Evolutionary conservation across 2,888 invertebrate species (phyloP).

Genomic region (Cantharis nigra): DNA sequence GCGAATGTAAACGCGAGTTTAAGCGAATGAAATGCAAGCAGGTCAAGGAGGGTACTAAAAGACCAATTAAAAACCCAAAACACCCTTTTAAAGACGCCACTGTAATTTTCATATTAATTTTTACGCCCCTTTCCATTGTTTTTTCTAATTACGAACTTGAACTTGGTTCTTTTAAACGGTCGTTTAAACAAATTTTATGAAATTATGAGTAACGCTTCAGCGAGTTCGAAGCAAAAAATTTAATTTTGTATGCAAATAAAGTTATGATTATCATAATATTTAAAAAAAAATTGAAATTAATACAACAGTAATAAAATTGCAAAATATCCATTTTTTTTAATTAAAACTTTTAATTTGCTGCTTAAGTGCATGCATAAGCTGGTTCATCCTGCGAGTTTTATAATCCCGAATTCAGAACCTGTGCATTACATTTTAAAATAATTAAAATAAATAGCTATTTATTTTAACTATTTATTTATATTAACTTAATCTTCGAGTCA

Average conservation of each 20-base stretch:
- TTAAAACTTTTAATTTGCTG: not conserved
- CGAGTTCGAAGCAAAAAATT: not conserved
- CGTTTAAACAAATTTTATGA: not conserved
- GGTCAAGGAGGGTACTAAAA: conserved; percentile 48
- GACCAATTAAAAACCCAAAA: conserved; percentile 6
- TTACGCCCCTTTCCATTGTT: not conserved
- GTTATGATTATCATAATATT: not conserved
- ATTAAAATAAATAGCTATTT: too few relatives aligned
- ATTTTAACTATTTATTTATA: too few relatives aligned
- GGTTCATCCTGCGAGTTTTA: not conserved
- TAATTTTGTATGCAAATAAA: not conserved
- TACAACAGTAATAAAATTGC: not conserved
- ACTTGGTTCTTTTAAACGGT: conserved; percentile 2
- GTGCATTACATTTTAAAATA: too few relatives aligned
- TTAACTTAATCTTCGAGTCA: too few relatives aligned
- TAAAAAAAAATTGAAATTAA: not conserved
- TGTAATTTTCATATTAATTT: not conserved
- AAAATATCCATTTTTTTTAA: not conserved
- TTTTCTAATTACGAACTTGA: conserved; percentile 5
- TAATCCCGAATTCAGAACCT: not conserved
- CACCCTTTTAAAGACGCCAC: conserved; percentile 20
- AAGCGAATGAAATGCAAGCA: conserved; percentile 48
- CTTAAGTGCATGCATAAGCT: too few relatives aligned
- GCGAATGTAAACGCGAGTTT: conserved; percentile 42
- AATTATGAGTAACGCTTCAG: not conserved